Base-by-base conservation (phyloP, 2,888 invertebrate species). In the Dicranocentrus wangi region DNA sequence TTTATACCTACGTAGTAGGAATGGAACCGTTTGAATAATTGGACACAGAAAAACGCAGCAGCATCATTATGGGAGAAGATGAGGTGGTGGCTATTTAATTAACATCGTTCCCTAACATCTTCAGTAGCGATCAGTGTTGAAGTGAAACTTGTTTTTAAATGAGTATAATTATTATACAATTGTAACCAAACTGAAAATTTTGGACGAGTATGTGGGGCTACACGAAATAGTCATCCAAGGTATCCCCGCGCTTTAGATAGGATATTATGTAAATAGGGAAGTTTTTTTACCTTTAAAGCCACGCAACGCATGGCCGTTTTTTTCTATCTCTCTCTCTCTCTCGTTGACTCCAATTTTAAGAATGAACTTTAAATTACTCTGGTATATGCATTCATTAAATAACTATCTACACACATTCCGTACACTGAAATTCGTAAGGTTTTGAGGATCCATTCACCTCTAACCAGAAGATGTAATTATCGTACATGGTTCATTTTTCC, bases 391-490 rank as follows among this genome's bases (percentile, higher is more conserved):
- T 10, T 47, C 7, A 47, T n/a, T 10, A n/a, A n/a, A n/a, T n/a
- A n/a, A n/a, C n/a, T n/a, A n/a, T n/a, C n/a, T n/a, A n/a, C n/a
- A n/a, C n/a, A n/a, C n/a, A n/a, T n/a, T n/a, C n/a, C n/a, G n/a
- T n/a, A n/a, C n/a, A 47, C 3, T 32, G 32, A 47, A 47, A 47
- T 47, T 47, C 5, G 47, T 47, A n/a, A 47, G 15, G 60, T 28
- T 27, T 60, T 23, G 15, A 8, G 60, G 32, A 60, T 28, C 25
- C 60, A n/a, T 60, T 60, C 17, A 60, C n/a, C 27, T 58, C 13
- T 25, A 58, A 10, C 65, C 19, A 75, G n/a, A n/a, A 42, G 60
- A 68, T 76, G 76, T 68, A 71, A 66, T 69, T 69, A 77, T 61
- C 77, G 69, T 60, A 61, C 8, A n/a, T n/a, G n/a, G n/a, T n/a